These are phyloP conservation scores for Coecobrya sp. DNA, from an alignment of 2,888 invertebrate genomes.

Conservation along the genomic window DNA sequence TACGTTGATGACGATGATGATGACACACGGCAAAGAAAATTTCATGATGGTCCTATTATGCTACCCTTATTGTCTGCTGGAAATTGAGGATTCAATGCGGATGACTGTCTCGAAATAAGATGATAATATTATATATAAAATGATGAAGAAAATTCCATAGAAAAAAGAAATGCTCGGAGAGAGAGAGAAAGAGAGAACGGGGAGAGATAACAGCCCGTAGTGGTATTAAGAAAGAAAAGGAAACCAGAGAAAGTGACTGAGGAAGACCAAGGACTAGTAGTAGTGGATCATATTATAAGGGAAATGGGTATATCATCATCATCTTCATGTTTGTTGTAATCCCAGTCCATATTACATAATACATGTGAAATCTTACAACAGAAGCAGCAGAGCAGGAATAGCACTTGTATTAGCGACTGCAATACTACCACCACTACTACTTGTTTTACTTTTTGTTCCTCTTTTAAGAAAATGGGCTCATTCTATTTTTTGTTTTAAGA, in stretches of 20 bases:
- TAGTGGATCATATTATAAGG: slow-evolving; percentile 31
- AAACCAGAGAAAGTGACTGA: slow-evolving; percentile 19
- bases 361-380: slow-evolving; percentile 16
- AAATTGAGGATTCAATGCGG: slow-evolving; percentile 48
- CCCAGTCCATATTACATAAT: slow-evolving; percentile 26
- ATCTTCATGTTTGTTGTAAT: slow-evolving; percentile 14
- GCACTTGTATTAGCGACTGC: not conserved
- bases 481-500: slow-evolving; percentile 6
- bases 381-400: not conserved
- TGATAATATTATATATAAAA: slow-evolving; percentile 31
- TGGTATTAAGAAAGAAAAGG: slow-evolving; percentile 24
- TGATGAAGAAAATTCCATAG: slow-evolving; percentile 27
- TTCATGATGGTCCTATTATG: slow-evolving; percentile 16
- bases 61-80: slow-evolving; percentile 16
- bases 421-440: not conserved
- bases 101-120: slow-evolving; percentile 42
- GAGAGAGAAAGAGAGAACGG: not conserved
- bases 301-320: slow-evolving; percentile 1
- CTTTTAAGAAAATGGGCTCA: not conserved
- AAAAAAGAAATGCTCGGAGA: not conserved
- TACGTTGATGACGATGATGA: slow-evolving; percentile 4
- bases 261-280: not conserved
- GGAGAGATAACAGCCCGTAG: not conserved
- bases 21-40: not conserved
- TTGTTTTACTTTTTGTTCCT: slow-evolving; percentile 5